These are phyloP conservation scores for Latheticus oryzae DNA, from an alignment of 2,888 invertebrate genomes.

Conservation along the genomic window DNA sequence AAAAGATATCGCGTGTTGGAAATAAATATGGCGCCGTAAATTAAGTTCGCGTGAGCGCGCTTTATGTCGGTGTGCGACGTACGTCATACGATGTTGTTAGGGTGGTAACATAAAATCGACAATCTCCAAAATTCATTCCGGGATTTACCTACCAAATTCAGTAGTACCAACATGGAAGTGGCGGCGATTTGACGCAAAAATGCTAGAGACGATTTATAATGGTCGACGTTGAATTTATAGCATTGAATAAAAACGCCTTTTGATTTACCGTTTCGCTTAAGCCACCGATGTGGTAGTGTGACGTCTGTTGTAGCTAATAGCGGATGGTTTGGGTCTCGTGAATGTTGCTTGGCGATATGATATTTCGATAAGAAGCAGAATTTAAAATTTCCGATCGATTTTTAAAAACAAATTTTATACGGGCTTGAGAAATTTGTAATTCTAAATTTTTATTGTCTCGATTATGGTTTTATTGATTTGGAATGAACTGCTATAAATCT, in stretches of 20 bases:
- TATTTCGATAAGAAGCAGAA: constrained; percentile 61
- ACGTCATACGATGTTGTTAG: constrained; percentile 55
- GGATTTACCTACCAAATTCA: constrained; percentile 6
- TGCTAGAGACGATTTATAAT: constrained; percentile 64
- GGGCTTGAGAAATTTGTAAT: constrained; percentile 63
- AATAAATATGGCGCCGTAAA: constrained; percentile 67
- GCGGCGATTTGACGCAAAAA: constrained; percentile 58
- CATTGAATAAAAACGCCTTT: constrained; percentile 29
- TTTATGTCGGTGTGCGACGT: constrained; percentile 62
- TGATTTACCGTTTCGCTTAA: constrained; percentile 24
- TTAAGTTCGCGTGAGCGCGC: constrained; percentile 66
- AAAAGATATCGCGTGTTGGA: constrained; percentile 66
- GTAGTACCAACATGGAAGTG: constrained; percentile 3
- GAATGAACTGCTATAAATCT: constrained; percentile 28
- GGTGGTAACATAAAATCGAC: constrained; percentile 12
- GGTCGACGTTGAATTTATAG: constrained; percentile 63
- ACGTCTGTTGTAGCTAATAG: constrained; percentile 47
- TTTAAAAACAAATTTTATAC: constrained; percentile 63
- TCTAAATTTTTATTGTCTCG: constrained; percentile 65
- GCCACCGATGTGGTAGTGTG: constrained; percentile 6
- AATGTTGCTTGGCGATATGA: constrained; percentile 57
- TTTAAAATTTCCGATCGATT: constrained; percentile 63
- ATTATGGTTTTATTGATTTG: constrained; percentile 54
- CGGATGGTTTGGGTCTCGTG: constrained; percentile 48
- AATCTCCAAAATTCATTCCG: constrained; percentile 21